Evolutionary conservation across 1,140 invertebrate species (phyloP), one percentile per base, ranked within the genome.

Genomic region (Caenorhabditis remanei): DNA sequence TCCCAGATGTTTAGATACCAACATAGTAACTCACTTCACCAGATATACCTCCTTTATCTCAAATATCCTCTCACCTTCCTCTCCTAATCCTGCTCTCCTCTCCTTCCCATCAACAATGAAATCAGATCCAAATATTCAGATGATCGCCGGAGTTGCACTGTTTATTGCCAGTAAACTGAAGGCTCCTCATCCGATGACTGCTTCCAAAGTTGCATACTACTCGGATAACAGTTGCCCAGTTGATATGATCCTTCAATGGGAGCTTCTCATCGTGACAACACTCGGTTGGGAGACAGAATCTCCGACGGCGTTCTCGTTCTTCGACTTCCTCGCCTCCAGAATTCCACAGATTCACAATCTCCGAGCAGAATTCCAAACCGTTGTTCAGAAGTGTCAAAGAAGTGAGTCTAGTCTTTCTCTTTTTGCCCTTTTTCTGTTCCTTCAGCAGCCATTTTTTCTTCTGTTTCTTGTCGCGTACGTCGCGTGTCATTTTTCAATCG

Each of bases 101-200:
- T 32, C 32, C 32, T 32, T 8, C 46, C 46, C 9, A 50, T 53
- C 41, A 71, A 43, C 16, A 46, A 79, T 79, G 71, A 79, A 79
- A 79, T 79, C 71, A 79, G 71, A 79, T 7, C 24, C 61, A 19
- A 19, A 40, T 32, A 24, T 79, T 79, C 71, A 79, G 71, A 79
- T 79, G 63, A n/a, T 85, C 85, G 85, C 63, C 50, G 85, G 85
- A 50, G 85, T 85, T 19, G 19, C 43, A 8, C 85, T 85, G 63
- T 85, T 85, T 67, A 58, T 85, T 19, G 85, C 85, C 48, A 85
- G 85, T 58, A 85, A 85, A 75, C 67, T 85, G 65, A 85, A 85
- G 85, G 85, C 85, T n/a, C 85, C 85, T 40, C 21, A 41, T 50
- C 85, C 85, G 11, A 16, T 85, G 48, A 75, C 63, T 53, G 65